A percentile compares a stretch with the other conserved stretches of the same genome.
Evolutionary conservation across 2,888 invertebrate species (phyloP).

Genomic region (Drosophila lacicola): DNA sequence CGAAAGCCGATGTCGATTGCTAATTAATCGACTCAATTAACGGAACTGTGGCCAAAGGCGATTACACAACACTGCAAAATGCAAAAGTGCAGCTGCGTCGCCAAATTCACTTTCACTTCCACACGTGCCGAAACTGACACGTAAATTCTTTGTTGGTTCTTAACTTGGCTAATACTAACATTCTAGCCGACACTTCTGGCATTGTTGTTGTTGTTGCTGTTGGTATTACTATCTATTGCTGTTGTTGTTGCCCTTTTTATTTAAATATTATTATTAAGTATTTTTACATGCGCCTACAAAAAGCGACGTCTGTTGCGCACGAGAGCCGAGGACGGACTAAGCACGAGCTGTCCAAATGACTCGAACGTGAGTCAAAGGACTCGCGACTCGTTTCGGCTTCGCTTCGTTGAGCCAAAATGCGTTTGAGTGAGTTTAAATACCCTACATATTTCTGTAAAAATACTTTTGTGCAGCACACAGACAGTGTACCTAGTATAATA

Average conservation of each 20-base stretch:
- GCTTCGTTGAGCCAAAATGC: slow-evolving; percentile 30
- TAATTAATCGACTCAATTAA: slow-evolving; percentile 41
- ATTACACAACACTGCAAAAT: slow-evolving; percentile 69
- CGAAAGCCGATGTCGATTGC: slow-evolving; percentile 38
- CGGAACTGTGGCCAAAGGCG: slow-evolving; percentile 8
- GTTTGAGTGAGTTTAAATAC: slow-evolving; percentile 40
- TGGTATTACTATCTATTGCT: slow-evolving; percentile 23
- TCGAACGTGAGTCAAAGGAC: slow-evolving; percentile 41
- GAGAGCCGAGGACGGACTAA: slow-evolving; percentile 84
- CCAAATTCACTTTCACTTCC: slow-evolving; percentile 28
- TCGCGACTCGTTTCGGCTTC: slow-evolving; percentile 29
- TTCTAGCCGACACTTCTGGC: slow-evolving; percentile 43
- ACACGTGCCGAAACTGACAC: slow-evolving; percentile 1
- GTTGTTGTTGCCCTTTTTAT: slow-evolving; percentile 26
- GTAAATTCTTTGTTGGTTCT: slow-evolving; percentile 12
- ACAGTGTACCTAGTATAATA: background rate
- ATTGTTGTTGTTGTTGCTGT: slow-evolving; percentile 16
- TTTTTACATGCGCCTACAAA: slow-evolving; percentile 30
- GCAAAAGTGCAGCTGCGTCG: slow-evolving; percentile 26
- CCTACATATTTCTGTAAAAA: background rate
- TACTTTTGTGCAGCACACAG: background rate
- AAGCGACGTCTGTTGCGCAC: slow-evolving; percentile 73
- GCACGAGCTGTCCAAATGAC: slow-evolving; percentile 26
- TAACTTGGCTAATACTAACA: slow-evolving; percentile 62
- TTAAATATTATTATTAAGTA: slow-evolving; percentile 15